phyloP scores from a whole-genome alignment of 1,140 invertebrate genomes.

The Pinna nobilis region DNA sequence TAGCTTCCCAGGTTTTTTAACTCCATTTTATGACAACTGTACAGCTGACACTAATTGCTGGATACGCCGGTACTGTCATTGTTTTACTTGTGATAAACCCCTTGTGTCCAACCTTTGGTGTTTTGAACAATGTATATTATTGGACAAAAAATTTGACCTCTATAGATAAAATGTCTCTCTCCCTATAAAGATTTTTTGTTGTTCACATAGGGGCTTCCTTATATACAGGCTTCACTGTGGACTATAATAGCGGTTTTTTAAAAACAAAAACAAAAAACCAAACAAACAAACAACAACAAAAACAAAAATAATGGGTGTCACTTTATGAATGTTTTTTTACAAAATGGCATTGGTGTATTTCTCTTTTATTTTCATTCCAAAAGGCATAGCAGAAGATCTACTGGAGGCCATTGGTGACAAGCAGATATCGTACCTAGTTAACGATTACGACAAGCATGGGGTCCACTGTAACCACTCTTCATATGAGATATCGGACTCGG shows the following conservation, averaged over 20 bases:
- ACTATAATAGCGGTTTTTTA: not conserved
- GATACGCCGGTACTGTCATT: too few species aligned
- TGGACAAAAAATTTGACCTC: too few species aligned
- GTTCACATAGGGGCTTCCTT: not conserved
- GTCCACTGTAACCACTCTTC: slow-evolving; percentile 13
- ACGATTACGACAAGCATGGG: slow-evolving; percentile 37
- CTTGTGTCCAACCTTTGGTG: too few species aligned
- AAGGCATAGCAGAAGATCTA: slow-evolving; percentile 38
- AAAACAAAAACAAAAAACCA: too few species aligned
- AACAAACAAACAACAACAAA: not conserved
- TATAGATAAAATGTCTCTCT: too few species aligned
- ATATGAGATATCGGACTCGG: slow-evolving; percentile 52
- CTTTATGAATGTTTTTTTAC: not conserved
- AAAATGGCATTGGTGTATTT: not conserved
- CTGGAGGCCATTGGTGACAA: slow-evolving; percentile 41
- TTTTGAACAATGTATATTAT: too few species aligned
- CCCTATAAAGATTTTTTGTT: too few species aligned
- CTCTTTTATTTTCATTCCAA: not conserved
- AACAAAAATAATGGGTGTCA: not conserved
- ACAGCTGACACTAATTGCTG: too few species aligned
- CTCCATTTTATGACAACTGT: too few species aligned
- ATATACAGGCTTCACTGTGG: not conserved
- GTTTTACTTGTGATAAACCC: too few species aligned
- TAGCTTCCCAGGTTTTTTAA: too few species aligned
- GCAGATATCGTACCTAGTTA: slow-evolving; percentile 39